phyloP scores from a whole-genome alignment of 2,888 invertebrate species.

The Resseliella maxima region DNA sequence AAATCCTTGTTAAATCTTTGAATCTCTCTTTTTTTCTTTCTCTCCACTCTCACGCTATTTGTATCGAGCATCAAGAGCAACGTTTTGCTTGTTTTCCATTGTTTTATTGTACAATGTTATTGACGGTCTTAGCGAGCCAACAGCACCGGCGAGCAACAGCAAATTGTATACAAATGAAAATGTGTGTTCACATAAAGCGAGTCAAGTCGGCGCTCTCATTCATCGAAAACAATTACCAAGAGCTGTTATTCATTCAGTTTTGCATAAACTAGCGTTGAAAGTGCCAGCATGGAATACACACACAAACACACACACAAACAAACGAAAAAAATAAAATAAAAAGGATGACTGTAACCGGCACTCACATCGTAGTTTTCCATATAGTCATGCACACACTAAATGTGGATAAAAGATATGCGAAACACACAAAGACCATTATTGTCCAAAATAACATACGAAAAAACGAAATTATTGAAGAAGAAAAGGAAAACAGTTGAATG shows the following conservation, averaged over 20 bases:
- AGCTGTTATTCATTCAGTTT: conserved; percentile 32
- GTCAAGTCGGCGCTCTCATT: background rate
- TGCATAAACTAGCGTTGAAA: background rate
- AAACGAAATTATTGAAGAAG: background rate
- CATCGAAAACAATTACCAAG: conserved; percentile 51
- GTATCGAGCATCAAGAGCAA: too few relatives aligned
- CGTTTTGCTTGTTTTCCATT: background rate
- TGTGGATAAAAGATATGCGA: conserved; percentile 15
- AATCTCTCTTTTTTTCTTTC: background rate
- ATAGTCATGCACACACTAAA: background rate
- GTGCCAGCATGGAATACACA: background rate
- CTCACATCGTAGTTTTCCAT: background rate
- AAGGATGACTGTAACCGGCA: background rate
- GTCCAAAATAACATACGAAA: background rate
- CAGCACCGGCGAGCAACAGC: background rate
- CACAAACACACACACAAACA: background rate
- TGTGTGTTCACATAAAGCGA: conserved; percentile 37
- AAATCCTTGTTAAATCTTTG: conserved; percentile 3
- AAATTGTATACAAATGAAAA: conserved; percentile 17
- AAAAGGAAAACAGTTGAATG: conserved; percentile 29
- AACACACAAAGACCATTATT: conserved; percentile 44
- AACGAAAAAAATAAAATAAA: background rate
- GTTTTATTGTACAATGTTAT: too few relatives aligned
- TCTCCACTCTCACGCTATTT: background rate
- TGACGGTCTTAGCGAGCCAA: background rate